Evolutionary conservation across 2,797 vertebrate species (phyloP).

Genomic region (Pseudopleuronectes americanus): DNA sequence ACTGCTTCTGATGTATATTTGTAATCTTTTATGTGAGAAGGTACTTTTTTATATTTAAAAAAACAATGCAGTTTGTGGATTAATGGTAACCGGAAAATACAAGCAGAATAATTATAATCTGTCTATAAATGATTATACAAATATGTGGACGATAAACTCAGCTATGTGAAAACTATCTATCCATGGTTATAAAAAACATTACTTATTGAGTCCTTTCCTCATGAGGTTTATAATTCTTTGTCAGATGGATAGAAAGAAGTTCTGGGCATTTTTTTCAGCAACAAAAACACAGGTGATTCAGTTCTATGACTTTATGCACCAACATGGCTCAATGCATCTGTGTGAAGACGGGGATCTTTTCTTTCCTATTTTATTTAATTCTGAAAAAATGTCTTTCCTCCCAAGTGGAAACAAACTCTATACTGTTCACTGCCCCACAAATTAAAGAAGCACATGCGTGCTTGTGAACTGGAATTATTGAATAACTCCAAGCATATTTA

Average conservation of each 20-base stretch:
- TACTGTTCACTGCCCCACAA: constrained; percentile 10
- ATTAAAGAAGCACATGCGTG: neutral
- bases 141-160: constrained; percentile 5
- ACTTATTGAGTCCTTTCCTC: neutral
- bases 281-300: constrained; percentile 1
- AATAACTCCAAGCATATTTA: neutral
- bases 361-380: neutral
- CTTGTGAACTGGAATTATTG: neutral
- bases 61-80: neutral
- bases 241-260: constrained; percentile 4
- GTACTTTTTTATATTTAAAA: neutral
- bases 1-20: constrained; percentile 2
- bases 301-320: constrained; percentile 26
- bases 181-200: neutral
- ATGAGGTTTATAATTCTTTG: constrained; percentile 2
- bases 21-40: constrained; percentile 9
- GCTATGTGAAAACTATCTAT: neutral
- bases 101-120: neutral
- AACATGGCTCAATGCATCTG: constrained; percentile 7
- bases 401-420: neutral
- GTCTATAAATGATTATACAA: neutral
- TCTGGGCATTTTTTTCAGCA: constrained; percentile 51
- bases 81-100: too few relatives aligned
- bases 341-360: constrained; percentile 13
- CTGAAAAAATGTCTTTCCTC: neutral